These are phyloP conservation scores for Uromys caudimaculatus DNA, from an alignment of 2,797 vertebrate species.

Conservation along the genomic window DNA sequence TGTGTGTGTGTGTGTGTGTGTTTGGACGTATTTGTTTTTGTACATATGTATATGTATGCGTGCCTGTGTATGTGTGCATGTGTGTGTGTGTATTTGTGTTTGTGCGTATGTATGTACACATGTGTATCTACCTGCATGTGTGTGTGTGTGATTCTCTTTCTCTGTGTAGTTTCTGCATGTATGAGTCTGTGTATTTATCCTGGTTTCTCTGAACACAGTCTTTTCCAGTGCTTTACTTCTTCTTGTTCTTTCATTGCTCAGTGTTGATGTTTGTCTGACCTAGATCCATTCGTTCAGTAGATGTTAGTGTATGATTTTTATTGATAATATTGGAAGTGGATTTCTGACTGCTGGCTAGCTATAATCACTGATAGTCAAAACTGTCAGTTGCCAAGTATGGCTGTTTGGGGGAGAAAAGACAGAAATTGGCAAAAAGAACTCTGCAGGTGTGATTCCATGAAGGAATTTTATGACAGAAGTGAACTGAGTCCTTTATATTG, in stretches of 20 bases:
- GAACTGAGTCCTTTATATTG: conserved; percentile 57
- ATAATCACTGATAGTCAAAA: conserved; percentile 56
- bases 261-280: conserved; percentile 43
- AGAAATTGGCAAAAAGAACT: conserved; percentile 60
- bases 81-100: background rate
- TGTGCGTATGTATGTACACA: too few relatives aligned
- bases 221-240: conserved; percentile 60
- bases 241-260: background rate
- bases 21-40: background rate
- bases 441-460: conserved; percentile 72
- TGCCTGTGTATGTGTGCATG: background rate
- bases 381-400: conserved; percentile 50
- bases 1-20: too few relatives aligned
- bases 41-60: too few relatives aligned
- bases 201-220: conserved; percentile 43
- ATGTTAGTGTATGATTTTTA: conserved; percentile 54
- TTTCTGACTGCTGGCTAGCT: conserved; percentile 69
- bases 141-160: background rate
- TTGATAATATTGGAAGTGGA: conserved; percentile 68
- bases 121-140: too few relatives aligned
- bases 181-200: background rate
- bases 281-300: conserved; percentile 61
- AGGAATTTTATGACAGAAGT: conserved; percentile 69
- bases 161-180: background rate
- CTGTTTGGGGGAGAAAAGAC: conserved; percentile 70